Evolutionary conservation across 2,113 vertebrate species (phyloP), one percentile per base, ranked within the genome.

Genomic region (Sialia sialis): DNA sequence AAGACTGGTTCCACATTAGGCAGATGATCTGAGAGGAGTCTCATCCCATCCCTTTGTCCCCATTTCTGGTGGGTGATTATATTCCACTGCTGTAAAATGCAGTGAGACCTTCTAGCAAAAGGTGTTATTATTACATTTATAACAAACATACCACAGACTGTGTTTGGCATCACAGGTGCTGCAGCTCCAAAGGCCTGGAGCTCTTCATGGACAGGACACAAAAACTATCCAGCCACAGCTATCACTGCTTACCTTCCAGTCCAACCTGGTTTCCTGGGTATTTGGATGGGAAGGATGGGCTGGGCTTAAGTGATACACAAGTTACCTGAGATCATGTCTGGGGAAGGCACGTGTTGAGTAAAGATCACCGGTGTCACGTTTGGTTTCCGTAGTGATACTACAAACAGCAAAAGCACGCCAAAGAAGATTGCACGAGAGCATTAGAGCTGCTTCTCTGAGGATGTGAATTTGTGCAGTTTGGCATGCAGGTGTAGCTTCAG

Each of bases 311-410:
- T 41, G 92, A 56, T 78, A 26, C 29, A 19, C 23, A 26, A 69
- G 38, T 93, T 79, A 89, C 68, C 89, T 96, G 96, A 97, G 86
- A 94, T 96, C 95, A 80, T 51, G 60, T 96, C 95, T 96, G 84
- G 67, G 51, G 26, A 92, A 93, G 93, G 80, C 48, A n/a, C 86
- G 63, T 75, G 84, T 64, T 97, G 91, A 95, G 95, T 92, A 92
- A 49, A 82, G 77, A 94, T 95, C 66, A 75, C 39, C 41, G 73
- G 39, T 52, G 87, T 95, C 87, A 77, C 36, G 1, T 67, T 94
- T 78, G 56, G 94, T 97, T 97, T 93, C 92, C 94, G 62, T 93
- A 78, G 91, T 63, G 78, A 94, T 85, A 58, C 36, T 88, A 92
- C 83, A 96, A 93, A 97, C 10, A 92, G 48, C 84, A 76, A 87